phyloP scores from a whole-genome alignment of 2,113 vertebrate species.

The Bubo scandiacus region DNA sequence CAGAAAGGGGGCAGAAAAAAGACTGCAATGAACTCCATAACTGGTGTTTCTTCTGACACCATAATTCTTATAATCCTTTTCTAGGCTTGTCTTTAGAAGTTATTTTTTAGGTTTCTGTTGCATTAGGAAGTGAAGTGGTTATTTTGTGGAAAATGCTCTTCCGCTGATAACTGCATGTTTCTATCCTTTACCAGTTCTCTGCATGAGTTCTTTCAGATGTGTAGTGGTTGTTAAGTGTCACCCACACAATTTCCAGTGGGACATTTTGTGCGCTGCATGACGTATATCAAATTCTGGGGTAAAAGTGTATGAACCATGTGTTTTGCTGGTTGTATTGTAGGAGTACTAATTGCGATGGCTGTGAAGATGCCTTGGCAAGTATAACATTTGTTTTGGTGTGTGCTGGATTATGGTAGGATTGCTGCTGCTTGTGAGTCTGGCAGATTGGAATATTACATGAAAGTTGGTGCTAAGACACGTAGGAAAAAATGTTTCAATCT shows the following conservation, averaged over 20 bases:
- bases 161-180: neutral
- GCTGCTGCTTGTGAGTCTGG: neutral
- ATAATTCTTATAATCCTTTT: neutral
- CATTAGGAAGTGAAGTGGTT: neutral
- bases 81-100: neutral
- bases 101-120: neutral
- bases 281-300: neutral
- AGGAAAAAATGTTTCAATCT: neutral
- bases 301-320: neutral
- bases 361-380: neutral
- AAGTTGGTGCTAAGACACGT: neutral
- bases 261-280: neutral
- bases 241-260: conserved; percentile 11
- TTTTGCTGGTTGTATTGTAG: neutral
- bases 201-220: neutral
- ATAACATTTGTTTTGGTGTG: neutral
- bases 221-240: neutral
- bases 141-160: neutral
- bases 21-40: neutral
- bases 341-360: neutral
- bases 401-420: neutral
- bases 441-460: neutral
- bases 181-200: neutral
- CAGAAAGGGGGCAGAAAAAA: neutral
- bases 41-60: neutral